Evolutionary conservation across 2,888 invertebrate genomes (phyloP).

Genomic region (Dasypogon diadema): DNA sequence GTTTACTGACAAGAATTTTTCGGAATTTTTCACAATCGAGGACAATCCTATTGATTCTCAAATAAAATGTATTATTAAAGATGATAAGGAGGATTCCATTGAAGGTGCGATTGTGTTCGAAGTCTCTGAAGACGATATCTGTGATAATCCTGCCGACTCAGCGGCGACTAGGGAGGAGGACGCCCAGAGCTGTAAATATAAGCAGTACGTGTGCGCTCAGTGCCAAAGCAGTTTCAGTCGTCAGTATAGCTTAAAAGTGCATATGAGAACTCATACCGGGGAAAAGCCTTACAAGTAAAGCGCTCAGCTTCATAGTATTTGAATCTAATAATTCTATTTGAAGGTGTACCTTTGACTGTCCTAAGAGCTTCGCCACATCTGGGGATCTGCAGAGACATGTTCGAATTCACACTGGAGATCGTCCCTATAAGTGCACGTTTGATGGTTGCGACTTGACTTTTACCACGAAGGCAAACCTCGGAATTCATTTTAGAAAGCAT

Average conservation of each 20-base stretch:
- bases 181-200: no score
- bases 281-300: constrained; percentile 7
- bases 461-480: neutral
- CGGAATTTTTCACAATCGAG: no score
- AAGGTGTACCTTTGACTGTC: neutral
- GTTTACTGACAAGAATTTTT: no score
- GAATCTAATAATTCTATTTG: neutral
- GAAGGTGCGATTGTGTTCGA: neutral
- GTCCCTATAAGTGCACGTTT: neutral
- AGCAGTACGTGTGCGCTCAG: neutral
- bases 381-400: neutral
- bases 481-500: neutral
- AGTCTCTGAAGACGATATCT: neutral
- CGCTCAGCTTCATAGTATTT: neutral
- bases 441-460: neutral
- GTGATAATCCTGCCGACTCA: neutral
- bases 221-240: neutral
- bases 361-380: neutral
- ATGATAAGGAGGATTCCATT: neutral
- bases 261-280: neutral
- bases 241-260: neutral
- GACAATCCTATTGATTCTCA: no score
- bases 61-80: neutral
- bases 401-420: neutral
- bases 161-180: neutral